Conservation (phyloP, 2,113 vertebrate genomes). For the Hippocampus barbouri region DNA sequence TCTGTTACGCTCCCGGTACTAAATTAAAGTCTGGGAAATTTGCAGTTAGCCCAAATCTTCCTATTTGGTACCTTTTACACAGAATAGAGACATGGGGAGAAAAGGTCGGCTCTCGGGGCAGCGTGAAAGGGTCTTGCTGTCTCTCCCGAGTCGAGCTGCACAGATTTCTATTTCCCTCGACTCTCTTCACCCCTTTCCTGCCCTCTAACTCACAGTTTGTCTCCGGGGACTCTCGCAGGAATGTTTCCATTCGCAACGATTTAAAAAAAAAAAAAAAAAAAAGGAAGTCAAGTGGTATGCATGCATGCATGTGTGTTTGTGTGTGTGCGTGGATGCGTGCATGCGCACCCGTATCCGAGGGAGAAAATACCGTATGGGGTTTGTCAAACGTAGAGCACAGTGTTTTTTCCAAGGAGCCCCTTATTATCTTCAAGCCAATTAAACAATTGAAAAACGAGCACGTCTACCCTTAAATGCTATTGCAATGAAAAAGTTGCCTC, state of each 20-base stretch:
- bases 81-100: not conserved
- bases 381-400: not conserved
- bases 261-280: conserved; percentile 59
- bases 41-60: not conserved
- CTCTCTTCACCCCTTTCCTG: not conserved
- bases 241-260: conserved; percentile 69
- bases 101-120: not conserved
- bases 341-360: not conserved
- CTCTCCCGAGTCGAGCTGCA: not conserved
- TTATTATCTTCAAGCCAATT: not conserved
- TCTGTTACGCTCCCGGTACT: too few relatives aligned
- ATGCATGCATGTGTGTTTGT: conserved; percentile 3
- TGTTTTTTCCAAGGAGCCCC: not conserved
- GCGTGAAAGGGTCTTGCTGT: not conserved
- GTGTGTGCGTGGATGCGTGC: not conserved
- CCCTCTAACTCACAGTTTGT: conserved; percentile 9
- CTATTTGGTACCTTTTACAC: not conserved
- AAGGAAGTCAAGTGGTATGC: conserved; percentile 37
- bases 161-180: not conserved
- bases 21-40: not conserved
- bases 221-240: conserved; percentile 52
- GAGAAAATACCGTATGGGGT: not conserved
- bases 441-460: not conserved
- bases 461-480: not conserved
- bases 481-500: not conserved